These are phyloP conservation scores for Leptinotarsa juncta DNA, from an alignment of 2,888 invertebrate species.

Conservation along the genomic window DNA sequence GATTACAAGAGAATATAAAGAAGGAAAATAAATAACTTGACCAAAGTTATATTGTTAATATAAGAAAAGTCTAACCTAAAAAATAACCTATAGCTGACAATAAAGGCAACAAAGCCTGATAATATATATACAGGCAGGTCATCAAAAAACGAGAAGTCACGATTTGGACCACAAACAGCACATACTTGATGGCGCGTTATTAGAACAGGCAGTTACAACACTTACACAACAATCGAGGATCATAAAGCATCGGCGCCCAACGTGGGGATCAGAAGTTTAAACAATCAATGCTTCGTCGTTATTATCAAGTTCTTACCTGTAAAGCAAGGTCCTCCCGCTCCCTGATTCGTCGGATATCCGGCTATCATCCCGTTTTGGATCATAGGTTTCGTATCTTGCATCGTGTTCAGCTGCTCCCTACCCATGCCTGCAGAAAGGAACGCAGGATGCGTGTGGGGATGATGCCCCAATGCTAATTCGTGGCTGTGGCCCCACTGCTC, in stretches of 20 bases:
- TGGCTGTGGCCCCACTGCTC: conserved; percentile 64
- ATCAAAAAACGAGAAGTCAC: no score
- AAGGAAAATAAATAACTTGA: background rate
- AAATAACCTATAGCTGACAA: no score
- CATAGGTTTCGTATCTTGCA: conserved; percentile 66
- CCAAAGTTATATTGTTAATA: background rate
- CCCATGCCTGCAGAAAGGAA: conserved; percentile 65
- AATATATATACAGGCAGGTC: no score
- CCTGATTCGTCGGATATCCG: conserved; percentile 67
- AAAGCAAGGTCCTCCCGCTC: conserved; percentile 73
- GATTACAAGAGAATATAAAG: background rate
- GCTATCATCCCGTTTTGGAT: conserved; percentile 73
- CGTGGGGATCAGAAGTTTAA: background rate
- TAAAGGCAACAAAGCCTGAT: no score
- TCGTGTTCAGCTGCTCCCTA: conserved; percentile 59
- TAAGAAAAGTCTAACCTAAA: background rate
- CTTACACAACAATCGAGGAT: no score
- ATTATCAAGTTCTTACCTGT: conserved; percentile 67
- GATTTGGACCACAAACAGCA: no score
- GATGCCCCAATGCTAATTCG: conserved; percentile 61
- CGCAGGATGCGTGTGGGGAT: conserved; percentile 68
- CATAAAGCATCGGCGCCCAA: background rate
- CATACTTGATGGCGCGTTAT: no score
- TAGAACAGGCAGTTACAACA: no score
- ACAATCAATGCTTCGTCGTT: background rate